Evolutionary conservation across 2,797 vertebrate genomes (phyloP).

Genomic region (Amphiprion clarkii): DNA sequence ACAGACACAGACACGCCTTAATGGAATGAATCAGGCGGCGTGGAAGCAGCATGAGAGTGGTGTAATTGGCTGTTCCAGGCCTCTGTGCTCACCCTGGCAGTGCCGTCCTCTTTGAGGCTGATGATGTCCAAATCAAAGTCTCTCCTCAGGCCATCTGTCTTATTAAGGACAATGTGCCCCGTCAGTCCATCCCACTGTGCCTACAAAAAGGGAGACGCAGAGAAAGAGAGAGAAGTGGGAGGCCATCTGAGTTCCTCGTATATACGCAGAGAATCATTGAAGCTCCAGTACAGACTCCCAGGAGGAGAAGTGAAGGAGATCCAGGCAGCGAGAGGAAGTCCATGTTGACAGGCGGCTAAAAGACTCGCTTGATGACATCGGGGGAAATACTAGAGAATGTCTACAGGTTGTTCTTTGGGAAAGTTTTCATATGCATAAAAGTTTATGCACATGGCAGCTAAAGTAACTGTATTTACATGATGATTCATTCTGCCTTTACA

Average conservation of each 20-base stretch:
- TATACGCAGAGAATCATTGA: background rate
- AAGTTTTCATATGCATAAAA: background rate
- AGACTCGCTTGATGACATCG: background rate
- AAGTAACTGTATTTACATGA: too few species aligned
- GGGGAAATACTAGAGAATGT: background rate
- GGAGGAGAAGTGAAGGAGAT: slow-evolving; percentile 26
- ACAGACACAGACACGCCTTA: slow-evolving; percentile 29
- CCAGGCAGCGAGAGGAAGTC: slow-evolving; percentile 11
- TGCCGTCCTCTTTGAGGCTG: slow-evolving; percentile 97
- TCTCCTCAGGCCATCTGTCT: slow-evolving; percentile 94
- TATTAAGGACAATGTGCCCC: slow-evolving; percentile 96
- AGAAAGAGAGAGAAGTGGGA: slow-evolving; percentile 35
- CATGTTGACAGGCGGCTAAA: background rate
- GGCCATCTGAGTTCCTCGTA: slow-evolving; percentile 20
- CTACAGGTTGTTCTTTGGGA: background rate
- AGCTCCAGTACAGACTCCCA: slow-evolving; percentile 22
- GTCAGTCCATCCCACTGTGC: slow-evolving; percentile 97
- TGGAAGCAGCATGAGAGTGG: slow-evolving; percentile 44
- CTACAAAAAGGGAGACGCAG: slow-evolving; percentile 73
- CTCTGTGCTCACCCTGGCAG: slow-evolving; percentile 90
- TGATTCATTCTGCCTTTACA: background rate
- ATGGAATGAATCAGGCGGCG: slow-evolving; percentile 51
- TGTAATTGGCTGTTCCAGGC: slow-evolving; percentile 65
- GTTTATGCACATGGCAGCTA: background rate
- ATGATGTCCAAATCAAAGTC: slow-evolving; percentile 99